Evolutionary conservation across 2,113 vertebrate species (phyloP).

Genomic region (Arvicanthis niloticus): DNA sequence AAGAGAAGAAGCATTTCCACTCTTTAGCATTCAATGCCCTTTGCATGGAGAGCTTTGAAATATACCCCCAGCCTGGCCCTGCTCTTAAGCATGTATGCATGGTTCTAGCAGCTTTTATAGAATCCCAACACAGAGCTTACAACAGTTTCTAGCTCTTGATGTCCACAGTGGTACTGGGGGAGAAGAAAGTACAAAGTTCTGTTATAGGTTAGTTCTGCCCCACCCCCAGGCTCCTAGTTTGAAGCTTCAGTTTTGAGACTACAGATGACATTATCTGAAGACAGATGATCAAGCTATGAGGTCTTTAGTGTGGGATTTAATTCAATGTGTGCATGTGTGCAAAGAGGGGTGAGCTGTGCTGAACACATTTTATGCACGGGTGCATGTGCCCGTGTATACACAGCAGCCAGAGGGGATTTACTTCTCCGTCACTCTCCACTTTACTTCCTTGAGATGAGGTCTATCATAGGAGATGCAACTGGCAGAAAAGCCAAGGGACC

Average conservation of each 20-base stretch:
- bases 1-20: not conserved
- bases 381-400: not conserved
- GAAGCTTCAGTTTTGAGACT: not conserved
- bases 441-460: not conserved
- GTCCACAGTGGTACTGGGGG: not conserved
- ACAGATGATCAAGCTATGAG: not conserved
- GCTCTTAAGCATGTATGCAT: no score
- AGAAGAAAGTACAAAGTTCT: no score
- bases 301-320: not conserved
- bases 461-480: not conserved
- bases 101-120: not conserved
- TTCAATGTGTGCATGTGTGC: not conserved
- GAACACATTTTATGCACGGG: not conserved
- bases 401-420: not conserved
- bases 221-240: not conserved
- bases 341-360: not conserved
- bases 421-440: not conserved
- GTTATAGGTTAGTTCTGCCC: not conserved
- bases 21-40: not conserved
- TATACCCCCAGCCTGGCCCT: accelerated
- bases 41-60: not conserved
- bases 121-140: not conserved
- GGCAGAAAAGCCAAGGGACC: not conserved
- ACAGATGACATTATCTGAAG: not conserved
- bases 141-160: not conserved